Conservation (phyloP, 2,888 invertebrate species). For the Dyspetes luteomarginatus region DNA sequence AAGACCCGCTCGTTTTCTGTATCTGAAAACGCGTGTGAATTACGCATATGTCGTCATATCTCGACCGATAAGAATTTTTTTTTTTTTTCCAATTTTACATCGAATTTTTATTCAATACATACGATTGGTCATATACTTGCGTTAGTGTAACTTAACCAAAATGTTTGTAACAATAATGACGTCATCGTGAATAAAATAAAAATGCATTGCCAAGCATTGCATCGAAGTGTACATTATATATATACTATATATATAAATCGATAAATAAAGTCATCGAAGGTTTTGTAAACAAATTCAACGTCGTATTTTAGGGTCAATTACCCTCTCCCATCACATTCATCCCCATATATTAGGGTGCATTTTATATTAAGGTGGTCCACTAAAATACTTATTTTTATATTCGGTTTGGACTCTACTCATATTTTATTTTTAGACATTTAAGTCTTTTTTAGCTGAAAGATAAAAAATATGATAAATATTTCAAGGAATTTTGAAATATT, state of each 20-base stretch:
- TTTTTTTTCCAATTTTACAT: conserved; percentile 16
- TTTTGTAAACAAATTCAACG: conserved; percentile 54
- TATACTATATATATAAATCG: conserved; percentile 38
- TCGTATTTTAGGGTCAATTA: background rate
- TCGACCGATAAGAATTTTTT: conserved; percentile 19
- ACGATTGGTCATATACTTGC: conserved; percentile 8
- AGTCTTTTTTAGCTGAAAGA: too few relatives aligned
- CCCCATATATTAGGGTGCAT: background rate
- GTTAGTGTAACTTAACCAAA: background rate
- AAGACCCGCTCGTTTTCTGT: background rate
- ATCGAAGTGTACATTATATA: conserved; percentile 60
- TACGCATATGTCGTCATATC: conserved; percentile 12
- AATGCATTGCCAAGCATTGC: conserved; percentile 53
- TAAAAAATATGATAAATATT: too few relatives aligned
- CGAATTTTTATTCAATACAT: conserved; percentile 6
- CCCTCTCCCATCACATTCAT: background rate
- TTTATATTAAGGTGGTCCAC: too few relatives aligned
- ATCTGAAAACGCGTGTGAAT: background rate
- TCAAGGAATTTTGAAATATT: too few relatives aligned
- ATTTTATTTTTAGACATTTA: too few relatives aligned
- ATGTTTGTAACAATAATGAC: conserved; percentile 1
- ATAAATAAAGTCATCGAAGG: conserved; percentile 62
- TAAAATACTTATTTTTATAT: too few relatives aligned
- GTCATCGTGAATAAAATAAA: conserved; percentile 14
- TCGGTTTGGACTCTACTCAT: too few relatives aligned